A percentile compares a stretch with the other conserved stretches of the same genome.
These are phyloP conservation scores for Drosophila pruinosa DNA, from an alignment of 1,140 invertebrate species.

Conservation along the genomic window DNA sequence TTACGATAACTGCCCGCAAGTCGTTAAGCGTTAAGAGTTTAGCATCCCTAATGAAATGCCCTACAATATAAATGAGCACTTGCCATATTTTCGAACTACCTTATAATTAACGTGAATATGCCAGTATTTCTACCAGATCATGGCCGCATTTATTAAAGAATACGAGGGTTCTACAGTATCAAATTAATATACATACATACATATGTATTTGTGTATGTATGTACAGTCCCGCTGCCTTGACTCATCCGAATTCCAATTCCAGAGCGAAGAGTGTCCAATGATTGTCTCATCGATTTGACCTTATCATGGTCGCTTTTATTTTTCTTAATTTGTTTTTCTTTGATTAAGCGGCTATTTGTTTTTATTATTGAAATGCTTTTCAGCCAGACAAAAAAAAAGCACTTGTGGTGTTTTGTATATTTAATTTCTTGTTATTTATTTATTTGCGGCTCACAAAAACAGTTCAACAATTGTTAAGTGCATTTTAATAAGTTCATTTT, in stretches of 20 bases:
- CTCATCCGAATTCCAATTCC: not conserved
- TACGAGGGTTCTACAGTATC: too few species aligned
- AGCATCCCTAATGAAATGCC: not conserved
- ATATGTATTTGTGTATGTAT: too few species aligned
- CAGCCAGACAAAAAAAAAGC: constrained; percentile 16
- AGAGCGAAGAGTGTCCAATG: not conserved
- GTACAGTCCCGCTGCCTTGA: not conserved
- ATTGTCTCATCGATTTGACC: constrained; percentile 31
- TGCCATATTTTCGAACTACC: too few species aligned
- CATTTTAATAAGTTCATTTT: constrained; percentile 6
- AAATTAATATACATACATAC: too few species aligned
- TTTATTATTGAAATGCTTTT: constrained; percentile 14
- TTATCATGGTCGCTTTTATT: constrained; percentile 7
- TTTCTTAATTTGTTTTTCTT: constrained; percentile 24
- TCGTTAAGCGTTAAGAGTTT: constrained; percentile 30
- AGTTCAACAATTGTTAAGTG: constrained; percentile 16
- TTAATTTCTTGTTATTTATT: not conserved
- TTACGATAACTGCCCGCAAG: constrained; percentile 62
- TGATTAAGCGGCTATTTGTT: constrained; percentile 5
- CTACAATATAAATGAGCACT: not conserved
- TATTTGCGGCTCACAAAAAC: not conserved
- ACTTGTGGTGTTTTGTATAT: not conserved
- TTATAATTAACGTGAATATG: not conserved
- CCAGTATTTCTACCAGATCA: too few species aligned
- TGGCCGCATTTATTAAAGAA: too few species aligned